Percentiles rank a stretch among this genome's conserved stretches.
Conservation (phyloP, 2,888 invertebrate genomes). For the Tipula vernalis region DNA sequence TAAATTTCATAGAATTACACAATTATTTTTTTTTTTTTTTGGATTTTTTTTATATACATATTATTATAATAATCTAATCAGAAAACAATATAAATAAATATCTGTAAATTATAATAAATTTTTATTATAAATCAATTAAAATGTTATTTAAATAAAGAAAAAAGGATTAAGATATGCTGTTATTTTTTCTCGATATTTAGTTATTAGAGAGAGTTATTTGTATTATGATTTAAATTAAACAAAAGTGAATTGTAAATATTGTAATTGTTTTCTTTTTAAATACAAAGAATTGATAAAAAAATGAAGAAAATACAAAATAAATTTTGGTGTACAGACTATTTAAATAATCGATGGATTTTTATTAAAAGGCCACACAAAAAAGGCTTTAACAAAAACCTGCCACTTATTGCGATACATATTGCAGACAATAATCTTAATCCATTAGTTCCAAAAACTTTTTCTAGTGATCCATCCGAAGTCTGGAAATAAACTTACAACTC, state of each 20-base stretch:
- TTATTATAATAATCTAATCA: neutral
- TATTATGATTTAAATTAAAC: neutral
- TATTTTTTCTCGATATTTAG: neutral
- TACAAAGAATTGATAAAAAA: neutral
- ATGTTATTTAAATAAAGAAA: neutral
- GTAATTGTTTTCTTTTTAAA: neutral
- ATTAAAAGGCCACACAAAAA: neutral
- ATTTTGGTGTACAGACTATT: neutral
- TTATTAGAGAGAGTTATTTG: neutral
- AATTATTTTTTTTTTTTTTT: neutral
- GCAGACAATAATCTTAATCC: too few relatives aligned
- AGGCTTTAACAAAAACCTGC: too few relatives aligned
- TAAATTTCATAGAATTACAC: neutral
- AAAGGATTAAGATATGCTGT: neutral
- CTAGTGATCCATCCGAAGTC: too few relatives aligned
- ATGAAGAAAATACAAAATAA: neutral
- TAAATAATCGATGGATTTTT: neutral
- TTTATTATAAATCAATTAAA: neutral
- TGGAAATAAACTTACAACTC: too few relatives aligned
- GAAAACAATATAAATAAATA: neutral
- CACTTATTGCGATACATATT: too few relatives aligned
- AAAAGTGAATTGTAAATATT: neutral
- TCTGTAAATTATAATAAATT: neutral
- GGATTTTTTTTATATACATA: neutral
- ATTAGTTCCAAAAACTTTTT: too few relatives aligned